Base-by-base conservation (phyloP, 2,888 invertebrate species). In the Ariolimax columbianus region DNA sequence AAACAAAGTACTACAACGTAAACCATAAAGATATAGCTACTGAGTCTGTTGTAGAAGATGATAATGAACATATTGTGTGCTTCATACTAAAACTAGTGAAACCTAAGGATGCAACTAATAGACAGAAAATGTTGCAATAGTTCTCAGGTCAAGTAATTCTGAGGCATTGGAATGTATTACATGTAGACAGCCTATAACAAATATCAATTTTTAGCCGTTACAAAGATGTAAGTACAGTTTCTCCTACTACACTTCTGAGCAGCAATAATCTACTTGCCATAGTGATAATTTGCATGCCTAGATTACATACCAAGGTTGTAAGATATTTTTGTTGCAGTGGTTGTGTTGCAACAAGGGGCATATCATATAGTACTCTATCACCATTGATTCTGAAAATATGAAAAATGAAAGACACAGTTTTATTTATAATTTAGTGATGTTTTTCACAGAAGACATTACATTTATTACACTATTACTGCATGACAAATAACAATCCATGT, bases 281-380 rank as follows among this genome's bases (percentile, higher is more conserved):
- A n/a, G n/a, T n/a, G n/a, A 7, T n/a, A 7, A 63, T n/a, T 17
- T 47, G n/a, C 30, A 43, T 30, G 43, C 4, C 9, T 30, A 30
- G 17, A 51, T 4, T 70, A 89, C 51, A 87, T 75, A 91, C 91
- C 77, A 88, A 88, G 40, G 87, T 87, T 9, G 90, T 91, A 1
- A 92, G 89, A 86, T 89, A 91, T n/a, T 89, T 89, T 66, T 91
- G 91, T n/a, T 90, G 86, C n/a, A 92, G 84, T 4, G 91, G 91
- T 19, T 86, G 85, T 40, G 72, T 86, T 17, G 90, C 87, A 33
- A 90, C 91, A 85, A 90, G 90, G 14, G 92, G 91, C 91, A 92
- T 92, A 82, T 91, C 91, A 79, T 90, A 91, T 77, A 91, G 78
- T 26, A 91, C 91, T 36, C 88, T 82, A 26, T 89, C 89, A 0